These are phyloP conservation scores for Parambassis ranga DNA, from an alignment of 2,797 vertebrate species.

Conservation along the genomic window DNA sequence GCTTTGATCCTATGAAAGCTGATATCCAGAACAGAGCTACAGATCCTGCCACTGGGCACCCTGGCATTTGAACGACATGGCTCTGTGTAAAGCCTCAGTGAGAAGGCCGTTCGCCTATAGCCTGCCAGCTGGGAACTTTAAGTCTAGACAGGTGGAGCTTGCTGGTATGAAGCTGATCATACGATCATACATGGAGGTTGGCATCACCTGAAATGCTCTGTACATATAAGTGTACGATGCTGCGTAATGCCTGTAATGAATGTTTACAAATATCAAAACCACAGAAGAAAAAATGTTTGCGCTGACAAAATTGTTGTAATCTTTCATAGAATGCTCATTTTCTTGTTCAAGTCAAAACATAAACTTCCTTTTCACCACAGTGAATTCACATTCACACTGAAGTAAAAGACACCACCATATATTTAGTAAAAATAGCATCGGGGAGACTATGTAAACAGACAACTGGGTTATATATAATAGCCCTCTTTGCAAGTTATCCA, in stretches of 20 bases:
- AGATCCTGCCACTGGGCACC: slow-evolving; percentile 71
- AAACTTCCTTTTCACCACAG: neutral
- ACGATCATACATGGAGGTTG: slow-evolving; percentile 4
- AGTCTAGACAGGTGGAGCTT: slow-evolving; percentile 73
- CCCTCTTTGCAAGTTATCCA: slow-evolving; percentile 32
- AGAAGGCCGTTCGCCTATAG: slow-evolving; percentile 64
- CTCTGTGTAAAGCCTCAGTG: slow-evolving; percentile 62
- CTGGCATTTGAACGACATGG: slow-evolving; percentile 75
- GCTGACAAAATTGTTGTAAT: neutral
- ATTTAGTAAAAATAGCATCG: neutral
- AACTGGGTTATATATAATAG: slow-evolving; percentile 47
- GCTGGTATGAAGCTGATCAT: slow-evolving; percentile 29
- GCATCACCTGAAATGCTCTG: neutral
- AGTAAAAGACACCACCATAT: neutral
- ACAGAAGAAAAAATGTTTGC: neutral
- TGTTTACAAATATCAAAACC: too few relatives aligned
- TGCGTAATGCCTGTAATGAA: neutral
- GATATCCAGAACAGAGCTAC: slow-evolving; percentile 75
- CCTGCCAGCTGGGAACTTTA: slow-evolving; percentile 64
- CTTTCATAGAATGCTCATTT: neutral
- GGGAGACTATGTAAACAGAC: slow-evolving; percentile 49
- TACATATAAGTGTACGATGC: neutral
- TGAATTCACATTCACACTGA: neutral
- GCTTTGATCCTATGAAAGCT: slow-evolving; percentile 80
- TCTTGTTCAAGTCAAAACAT: neutral